Evolutionary conservation across 2,888 invertebrate species (phyloP).

Genomic region (Diplazon laetatorius): DNA sequence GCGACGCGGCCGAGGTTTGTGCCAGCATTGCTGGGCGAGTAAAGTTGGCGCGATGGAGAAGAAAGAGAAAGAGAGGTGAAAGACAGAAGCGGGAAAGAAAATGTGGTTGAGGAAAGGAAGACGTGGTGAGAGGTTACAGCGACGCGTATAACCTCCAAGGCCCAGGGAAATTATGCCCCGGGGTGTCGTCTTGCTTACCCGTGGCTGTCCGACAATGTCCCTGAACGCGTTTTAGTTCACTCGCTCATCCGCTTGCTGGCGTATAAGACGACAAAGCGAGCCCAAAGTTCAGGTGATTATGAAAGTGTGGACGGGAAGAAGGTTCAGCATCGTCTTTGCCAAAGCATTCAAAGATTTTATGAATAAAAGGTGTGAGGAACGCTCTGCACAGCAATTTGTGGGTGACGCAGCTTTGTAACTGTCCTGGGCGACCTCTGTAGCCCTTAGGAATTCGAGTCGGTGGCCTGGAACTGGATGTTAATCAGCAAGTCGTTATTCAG

Average conservation of each 20-base stretch:
- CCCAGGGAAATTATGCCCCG: constrained; percentile 69
- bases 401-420: not conserved
- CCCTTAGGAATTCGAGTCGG: constrained; percentile 19
- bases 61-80: constrained; percentile 10
- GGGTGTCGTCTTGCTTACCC: constrained; percentile 61
- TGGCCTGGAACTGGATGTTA: no score
- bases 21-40: no score
- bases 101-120: constrained; percentile 24
- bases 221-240: constrained; percentile 33
- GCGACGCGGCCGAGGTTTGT: not conserved
- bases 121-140: constrained; percentile 26
- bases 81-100: constrained; percentile 6
- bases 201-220: not conserved
- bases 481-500: no score
- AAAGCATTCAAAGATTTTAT: constrained; percentile 18
- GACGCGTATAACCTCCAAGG: constrained; percentile 62
- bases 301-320: not conserved
- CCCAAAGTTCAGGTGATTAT: constrained; percentile 3
- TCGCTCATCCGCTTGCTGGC: constrained; percentile 26
- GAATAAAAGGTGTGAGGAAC: not conserved
- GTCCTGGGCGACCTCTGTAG: constrained; percentile 3
- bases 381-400: not conserved
- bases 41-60: not conserved
- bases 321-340: constrained; percentile 7
- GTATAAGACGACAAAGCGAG: constrained; percentile 20